Evolutionary conservation across 2,797 vertebrate genomes (phyloP).

Genomic region (Neosilurus hyrtlii): DNA sequence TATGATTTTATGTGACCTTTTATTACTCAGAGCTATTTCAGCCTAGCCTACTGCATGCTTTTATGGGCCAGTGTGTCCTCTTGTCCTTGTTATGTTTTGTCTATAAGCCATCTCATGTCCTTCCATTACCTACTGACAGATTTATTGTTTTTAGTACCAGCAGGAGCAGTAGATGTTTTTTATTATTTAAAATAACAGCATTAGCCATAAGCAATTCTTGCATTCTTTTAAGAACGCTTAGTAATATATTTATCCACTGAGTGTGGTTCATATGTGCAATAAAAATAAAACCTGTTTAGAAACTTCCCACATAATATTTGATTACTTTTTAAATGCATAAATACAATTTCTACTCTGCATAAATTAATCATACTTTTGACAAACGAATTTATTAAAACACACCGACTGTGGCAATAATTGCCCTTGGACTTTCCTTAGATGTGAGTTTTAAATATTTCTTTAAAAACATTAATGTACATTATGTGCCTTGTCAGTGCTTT

Average conservation of each 20-base stretch:
- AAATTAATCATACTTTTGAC: neutral
- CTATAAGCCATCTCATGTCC: conserved; percentile 20
- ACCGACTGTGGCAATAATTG: neutral
- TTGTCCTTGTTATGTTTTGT: conserved; percentile 32
- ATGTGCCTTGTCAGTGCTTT: neutral
- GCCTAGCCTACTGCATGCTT: conserved; percentile 2
- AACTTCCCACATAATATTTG: neutral
- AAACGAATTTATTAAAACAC: neutral
- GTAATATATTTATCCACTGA: neutral
- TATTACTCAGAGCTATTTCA: neutral
- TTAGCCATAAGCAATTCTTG: conserved; percentile 3
- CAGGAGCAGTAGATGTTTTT: neutral
- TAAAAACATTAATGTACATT: neutral
- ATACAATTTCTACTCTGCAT: neutral
- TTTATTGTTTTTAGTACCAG: conserved; percentile 19
- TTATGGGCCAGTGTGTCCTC: conserved; percentile 9
- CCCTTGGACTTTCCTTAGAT: neutral
- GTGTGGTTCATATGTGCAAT: neutral
- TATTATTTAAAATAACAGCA: conserved; percentile 11
- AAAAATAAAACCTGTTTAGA: neutral
- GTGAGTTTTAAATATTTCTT: neutral
- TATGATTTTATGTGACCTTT: too few relatives aligned
- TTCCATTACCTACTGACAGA: conserved; percentile 33
- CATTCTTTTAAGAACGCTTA: too few relatives aligned
- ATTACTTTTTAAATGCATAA: neutral